Evolutionary conservation across 1,140 invertebrate genomes (phyloP).

Genomic region (Fopius arisanus): DNA sequence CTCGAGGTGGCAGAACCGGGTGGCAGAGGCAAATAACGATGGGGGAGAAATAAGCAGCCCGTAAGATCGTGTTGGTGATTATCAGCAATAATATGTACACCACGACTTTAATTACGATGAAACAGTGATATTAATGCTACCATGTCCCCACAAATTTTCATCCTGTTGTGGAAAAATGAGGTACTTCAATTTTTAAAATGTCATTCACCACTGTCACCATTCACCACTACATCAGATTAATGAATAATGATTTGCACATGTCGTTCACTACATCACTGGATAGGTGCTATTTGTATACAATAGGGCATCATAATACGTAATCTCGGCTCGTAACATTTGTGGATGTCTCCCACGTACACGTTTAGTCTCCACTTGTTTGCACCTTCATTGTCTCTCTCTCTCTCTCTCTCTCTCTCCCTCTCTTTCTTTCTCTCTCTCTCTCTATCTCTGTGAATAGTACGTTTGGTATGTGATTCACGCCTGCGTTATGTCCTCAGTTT

Average conservation of each 20-base stretch:
- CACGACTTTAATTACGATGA: constrained; percentile 42
- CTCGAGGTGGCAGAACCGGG: constrained; percentile 19
- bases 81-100: constrained; percentile 46
- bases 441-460: neutral
- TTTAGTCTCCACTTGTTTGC: constrained; percentile 35
- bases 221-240: neutral
- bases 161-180: neutral
- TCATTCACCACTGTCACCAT: too few species aligned
- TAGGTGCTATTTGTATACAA: constrained; percentile 63
- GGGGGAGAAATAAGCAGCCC: neutral
- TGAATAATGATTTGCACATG: constrained; percentile 19
- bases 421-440: neutral
- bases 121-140: neutral
- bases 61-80: constrained; percentile 47
- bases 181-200: too few species aligned
- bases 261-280: constrained; percentile 19
- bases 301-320: constrained; percentile 62
- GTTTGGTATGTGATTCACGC: neutral
- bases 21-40: too few species aligned
- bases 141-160: neutral
- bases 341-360: constrained; percentile 51
- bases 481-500: neutral
- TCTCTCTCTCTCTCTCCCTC: too few species aligned
- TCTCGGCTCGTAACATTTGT: constrained; percentile 48
- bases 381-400: neutral